Percentiles rank a stretch among this genome's conserved stretches.
These are phyloP conservation scores for Pteropus rufus DNA, from an alignment of 2,797 vertebrate genomes.

Conservation along the genomic window DNA sequence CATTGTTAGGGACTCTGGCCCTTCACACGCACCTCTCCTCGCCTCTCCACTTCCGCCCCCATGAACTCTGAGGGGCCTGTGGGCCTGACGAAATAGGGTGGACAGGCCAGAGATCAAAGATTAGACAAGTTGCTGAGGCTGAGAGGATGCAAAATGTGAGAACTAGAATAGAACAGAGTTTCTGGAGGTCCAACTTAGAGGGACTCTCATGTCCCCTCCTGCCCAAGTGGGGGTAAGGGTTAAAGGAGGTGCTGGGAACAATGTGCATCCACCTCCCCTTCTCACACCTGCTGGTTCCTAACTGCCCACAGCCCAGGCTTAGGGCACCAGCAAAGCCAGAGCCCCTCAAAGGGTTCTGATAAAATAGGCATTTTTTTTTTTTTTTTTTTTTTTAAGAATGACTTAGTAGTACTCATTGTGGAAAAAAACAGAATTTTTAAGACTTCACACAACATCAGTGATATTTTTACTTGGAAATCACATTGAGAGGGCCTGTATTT, in stretches of 20 bases:
- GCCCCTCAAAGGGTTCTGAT: background rate
- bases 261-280: background rate
- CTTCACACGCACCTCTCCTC: no score
- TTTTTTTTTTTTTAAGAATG: background rate
- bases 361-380: no score
- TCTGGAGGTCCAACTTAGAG: background rate
- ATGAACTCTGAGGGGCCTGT: background rate
- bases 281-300: background rate
- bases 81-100: background rate
- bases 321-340: background rate
- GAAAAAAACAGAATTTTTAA: background rate
- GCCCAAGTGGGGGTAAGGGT: no score
- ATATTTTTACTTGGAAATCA: background rate
- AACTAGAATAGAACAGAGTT: background rate
- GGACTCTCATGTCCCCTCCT: background rate
- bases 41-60: no score
- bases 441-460: background rate
- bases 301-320: no score
- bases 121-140: background rate
- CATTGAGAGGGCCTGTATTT: background rate
- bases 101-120: background rate
- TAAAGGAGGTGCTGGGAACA: no score
- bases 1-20: background rate
- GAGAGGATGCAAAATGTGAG: background rate
- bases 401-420: no score